Evolutionary conservation across 2,113 vertebrate genomes (phyloP), one percentile per base, ranked within the genome.

Genomic region (Camelus dromedarius): DNA sequence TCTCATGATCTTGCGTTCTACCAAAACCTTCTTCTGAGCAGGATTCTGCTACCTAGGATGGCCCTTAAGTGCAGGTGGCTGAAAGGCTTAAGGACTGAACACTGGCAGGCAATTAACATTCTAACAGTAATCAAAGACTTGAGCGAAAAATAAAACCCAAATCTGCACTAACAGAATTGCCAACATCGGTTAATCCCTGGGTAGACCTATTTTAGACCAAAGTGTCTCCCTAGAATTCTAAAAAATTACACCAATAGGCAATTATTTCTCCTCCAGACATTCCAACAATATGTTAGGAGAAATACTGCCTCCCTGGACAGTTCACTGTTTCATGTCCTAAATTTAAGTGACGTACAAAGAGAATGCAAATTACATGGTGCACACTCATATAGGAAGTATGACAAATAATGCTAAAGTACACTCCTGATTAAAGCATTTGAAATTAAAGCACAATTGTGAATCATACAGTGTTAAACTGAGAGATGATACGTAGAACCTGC

Each of bases 211-310:
- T 91, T 96, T 64, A 84, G 42, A 88, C 18, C 12, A 67, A 42
- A 3, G 30, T 16, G 15, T 52, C 38, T 88, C 88, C 50, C 24
- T 2, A 67, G 56, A 48, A 67, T 82, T 93, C 48, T 67, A 62
- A 96, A 88, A 86, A 72, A 11, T 87, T 56, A n/a, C 10, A 38
- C 12, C 30, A 90, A n/a, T 12, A 60, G 42, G 30, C 26, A 88
- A 91, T 19, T 88, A 13, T 84, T 96, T 95, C 38, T 87, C 56
- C 20, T 54, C n/a, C 24, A 88, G 89, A 60, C n/a, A 75, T 48
- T 48, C 20, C 30, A 92, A n/a, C 46, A 70, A 28, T 8, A 32
- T 48, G 19, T 86, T 64, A 76, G 3, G 26, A 86, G 75, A 91
- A 67, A 86, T 42, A 3, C 8, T 69, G 26, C n/a, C 48, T 82